A percentile compares a stretch with the other conserved stretches of the same genome.
Evolutionary conservation across 2,113 vertebrate species (phyloP).

Genomic region (Machaerirhynchus nigripectus): DNA sequence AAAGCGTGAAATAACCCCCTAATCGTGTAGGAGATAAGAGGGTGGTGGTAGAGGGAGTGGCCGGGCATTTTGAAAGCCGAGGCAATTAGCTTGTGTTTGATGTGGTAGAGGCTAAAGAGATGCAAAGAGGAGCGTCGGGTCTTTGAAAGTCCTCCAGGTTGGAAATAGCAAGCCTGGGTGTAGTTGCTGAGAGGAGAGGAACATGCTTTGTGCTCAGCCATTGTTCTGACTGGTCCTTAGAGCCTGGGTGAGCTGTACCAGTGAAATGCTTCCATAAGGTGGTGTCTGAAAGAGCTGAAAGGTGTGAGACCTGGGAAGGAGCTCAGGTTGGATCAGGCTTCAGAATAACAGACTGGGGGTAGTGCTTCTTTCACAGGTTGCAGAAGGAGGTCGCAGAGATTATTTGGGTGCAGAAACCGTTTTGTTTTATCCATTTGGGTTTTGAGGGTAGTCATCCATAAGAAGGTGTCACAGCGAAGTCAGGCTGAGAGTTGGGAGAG

Average conservation of each 20-base stretch:
- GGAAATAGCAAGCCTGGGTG: background rate
- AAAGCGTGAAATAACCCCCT: background rate
- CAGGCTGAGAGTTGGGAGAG: background rate
- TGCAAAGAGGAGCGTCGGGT: background rate
- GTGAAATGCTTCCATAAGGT: background rate
- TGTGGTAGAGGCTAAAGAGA: background rate
- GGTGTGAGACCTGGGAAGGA: background rate
- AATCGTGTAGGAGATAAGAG: background rate
- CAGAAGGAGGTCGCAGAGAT: background rate
- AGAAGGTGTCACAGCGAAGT: background rate
- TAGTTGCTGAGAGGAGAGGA: background rate
- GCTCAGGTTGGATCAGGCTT: background rate
- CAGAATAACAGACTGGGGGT: background rate
- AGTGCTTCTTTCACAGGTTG: background rate
- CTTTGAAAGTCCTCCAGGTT: background rate
- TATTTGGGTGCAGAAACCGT: background rate
- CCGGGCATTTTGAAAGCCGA: background rate
- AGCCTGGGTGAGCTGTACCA: background rate
- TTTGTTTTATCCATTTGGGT: background rate
- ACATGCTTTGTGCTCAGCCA: background rate
- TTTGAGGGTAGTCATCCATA: background rate
- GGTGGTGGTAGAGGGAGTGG: background rate
- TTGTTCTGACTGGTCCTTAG: background rate
- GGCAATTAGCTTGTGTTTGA: conserved; percentile 34
- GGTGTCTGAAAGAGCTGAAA: background rate